Percentiles rank a stretch among this genome's conserved stretches.
Conservation (phyloP, 2,113 vertebrate genomes). For the Clarias gariepinus region DNA sequence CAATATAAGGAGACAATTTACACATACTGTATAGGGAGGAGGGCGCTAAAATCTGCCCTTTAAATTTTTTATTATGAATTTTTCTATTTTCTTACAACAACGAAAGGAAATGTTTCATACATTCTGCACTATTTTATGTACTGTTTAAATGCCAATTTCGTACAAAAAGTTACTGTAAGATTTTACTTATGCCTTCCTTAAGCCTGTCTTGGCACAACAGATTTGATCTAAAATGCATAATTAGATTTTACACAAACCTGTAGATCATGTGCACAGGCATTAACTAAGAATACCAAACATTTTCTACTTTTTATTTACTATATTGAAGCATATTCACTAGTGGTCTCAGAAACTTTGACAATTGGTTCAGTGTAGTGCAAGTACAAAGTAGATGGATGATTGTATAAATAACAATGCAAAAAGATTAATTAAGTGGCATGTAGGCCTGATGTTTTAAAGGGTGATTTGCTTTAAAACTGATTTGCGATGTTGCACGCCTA, state of each 20-base stretch:
- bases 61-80: too few relatives aligned
- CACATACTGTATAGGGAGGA: not conserved
- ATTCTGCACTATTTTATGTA: not conserved
- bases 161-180: not conserved
- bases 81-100: not conserved
- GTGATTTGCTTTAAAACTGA: too few relatives aligned
- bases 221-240: not conserved
- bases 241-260: not conserved
- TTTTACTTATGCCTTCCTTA: not conserved
- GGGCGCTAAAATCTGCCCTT: not conserved
- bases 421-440: not conserved
- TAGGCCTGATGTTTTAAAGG: not conserved
- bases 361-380: not conserved
- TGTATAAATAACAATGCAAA: not conserved
- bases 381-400: not conserved
- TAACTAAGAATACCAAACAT: not conserved
- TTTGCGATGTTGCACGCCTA: slow-evolving; percentile 21
- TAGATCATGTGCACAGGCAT: not conserved
- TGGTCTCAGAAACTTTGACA: too few relatives aligned
- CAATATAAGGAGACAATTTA: not conserved
- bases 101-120: not conserved
- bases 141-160: not conserved
- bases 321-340: not conserved
- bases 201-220: not conserved
- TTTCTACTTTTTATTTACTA: not conserved